These are phyloP conservation scores for Psittacula echo DNA, from an alignment of 2,797 vertebrate species.

Conservation along the genomic window DNA sequence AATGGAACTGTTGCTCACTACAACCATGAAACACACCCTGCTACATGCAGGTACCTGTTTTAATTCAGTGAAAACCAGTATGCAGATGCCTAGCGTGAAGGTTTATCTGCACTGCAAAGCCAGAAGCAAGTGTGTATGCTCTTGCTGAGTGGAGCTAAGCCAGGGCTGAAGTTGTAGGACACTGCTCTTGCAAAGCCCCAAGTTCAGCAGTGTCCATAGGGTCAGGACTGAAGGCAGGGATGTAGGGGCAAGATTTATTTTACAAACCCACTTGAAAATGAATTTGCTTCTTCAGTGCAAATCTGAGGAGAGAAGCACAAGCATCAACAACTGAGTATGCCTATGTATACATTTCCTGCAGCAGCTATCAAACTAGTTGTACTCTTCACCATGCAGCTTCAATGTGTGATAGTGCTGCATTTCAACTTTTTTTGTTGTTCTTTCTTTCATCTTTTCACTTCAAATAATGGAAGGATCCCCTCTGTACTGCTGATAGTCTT, in stretches of 20 bases:
- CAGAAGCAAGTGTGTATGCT: rapidly evolving
- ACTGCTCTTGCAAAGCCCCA: background rate
- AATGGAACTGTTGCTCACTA: background rate
- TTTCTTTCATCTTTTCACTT: constrained; percentile 48
- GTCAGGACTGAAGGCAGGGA: background rate
- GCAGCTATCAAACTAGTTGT: background rate
- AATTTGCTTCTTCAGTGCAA: background rate
- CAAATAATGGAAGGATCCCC: constrained; percentile 23
- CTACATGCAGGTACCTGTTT: background rate
- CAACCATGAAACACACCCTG: background rate
- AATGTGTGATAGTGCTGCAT: background rate
- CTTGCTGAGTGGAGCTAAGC: background rate
- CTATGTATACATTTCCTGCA: background rate
- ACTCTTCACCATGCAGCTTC: background rate
- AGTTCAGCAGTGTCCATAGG: background rate
- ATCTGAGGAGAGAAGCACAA: background rate
- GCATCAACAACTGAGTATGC: background rate
- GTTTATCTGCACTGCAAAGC: background rate
- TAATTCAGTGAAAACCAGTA: background rate
- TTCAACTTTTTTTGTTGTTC: background rate
- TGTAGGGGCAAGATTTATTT: background rate
- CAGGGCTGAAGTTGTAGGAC: background rate
- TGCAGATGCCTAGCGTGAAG: background rate
- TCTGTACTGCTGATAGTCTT: background rate
- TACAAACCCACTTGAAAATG: background rate